Evolutionary conservation across 2,113 vertebrate species (phyloP).

Genomic region (Heterotilapia buettikoferi): DNA sequence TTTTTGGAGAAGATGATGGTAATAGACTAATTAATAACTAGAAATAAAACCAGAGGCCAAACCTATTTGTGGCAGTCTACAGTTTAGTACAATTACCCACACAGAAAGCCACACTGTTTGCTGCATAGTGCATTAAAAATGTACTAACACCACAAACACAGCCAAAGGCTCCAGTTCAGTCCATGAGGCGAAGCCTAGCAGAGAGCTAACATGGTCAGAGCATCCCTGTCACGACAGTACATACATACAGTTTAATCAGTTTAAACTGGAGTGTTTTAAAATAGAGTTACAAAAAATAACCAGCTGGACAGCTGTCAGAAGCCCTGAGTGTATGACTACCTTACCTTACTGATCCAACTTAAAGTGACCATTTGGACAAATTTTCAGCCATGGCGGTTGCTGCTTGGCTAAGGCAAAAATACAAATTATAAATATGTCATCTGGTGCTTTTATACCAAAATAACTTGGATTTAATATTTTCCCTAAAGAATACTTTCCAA

Average conservation of each 20-base stretch:
- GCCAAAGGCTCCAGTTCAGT: background rate
- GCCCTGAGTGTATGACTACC: background rate
- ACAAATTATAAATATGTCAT: background rate
- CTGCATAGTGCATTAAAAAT: background rate
- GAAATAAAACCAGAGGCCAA: background rate
- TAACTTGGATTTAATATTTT: background rate
- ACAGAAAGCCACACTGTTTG: background rate
- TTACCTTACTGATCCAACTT: background rate
- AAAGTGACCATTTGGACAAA: background rate
- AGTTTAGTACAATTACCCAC: background rate
- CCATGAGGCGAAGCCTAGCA: rapidly evolving
- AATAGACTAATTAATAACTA: background rate
- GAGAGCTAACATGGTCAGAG: background rate
- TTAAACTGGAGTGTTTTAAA: background rate
- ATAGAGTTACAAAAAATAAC: rapidly evolving
- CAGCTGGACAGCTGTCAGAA: rapidly evolving
- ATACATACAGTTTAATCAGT: background rate
- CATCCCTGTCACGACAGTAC: rapidly evolving
- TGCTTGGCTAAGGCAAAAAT: background rate
- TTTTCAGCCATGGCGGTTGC: background rate
- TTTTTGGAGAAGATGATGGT: background rate
- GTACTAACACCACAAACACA: background rate
- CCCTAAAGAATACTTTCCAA: background rate
- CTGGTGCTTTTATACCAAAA: background rate
- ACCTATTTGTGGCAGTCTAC: background rate